phyloP scores from a whole-genome alignment of 2,797 vertebrate species.

The Florisuga fusca region DNA sequence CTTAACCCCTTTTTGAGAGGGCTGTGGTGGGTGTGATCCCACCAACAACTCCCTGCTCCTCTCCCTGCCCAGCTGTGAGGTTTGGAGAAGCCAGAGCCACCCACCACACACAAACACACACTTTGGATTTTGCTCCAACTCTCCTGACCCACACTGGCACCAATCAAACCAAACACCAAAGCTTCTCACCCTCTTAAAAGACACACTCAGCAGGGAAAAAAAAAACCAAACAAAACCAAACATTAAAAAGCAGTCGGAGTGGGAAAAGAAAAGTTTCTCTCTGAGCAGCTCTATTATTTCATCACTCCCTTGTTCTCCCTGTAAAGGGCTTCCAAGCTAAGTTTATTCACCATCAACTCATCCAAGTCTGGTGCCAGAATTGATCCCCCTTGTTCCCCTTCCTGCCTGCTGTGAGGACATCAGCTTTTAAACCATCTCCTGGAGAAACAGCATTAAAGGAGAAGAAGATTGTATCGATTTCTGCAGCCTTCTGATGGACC shows the following conservation, averaged over 20 bases:
- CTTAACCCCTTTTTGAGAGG: not conserved
- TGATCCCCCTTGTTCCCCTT: not conserved
- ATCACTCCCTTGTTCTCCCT: not conserved
- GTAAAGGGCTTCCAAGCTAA: not conserved
- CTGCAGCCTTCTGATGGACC: not conserved
- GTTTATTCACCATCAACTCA: not conserved
- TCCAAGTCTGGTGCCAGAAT: not conserved
- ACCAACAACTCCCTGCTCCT: not conserved
- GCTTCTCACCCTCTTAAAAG: not conserved
- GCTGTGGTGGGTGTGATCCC: too few relatives aligned
- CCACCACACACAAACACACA: too few relatives aligned
- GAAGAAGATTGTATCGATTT: conserved; percentile 12
- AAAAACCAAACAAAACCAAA: not conserved
- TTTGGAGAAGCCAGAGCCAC: rapidly evolving
- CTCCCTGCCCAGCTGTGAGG: rapidly evolving
- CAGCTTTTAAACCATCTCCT: not conserved
- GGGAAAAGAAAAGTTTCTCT: not conserved
- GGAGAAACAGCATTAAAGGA: not conserved
- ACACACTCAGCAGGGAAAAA: not conserved
- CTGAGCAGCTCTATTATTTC: not conserved
- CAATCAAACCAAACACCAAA: not conserved
- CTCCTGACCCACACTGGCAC: not conserved
- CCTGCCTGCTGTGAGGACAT: not conserved
- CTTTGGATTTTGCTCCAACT: not conserved
- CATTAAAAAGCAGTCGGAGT: not conserved